Conservation (phyloP, 2,797 vertebrate genomes). For the Phoebastria nigripes region DNA sequence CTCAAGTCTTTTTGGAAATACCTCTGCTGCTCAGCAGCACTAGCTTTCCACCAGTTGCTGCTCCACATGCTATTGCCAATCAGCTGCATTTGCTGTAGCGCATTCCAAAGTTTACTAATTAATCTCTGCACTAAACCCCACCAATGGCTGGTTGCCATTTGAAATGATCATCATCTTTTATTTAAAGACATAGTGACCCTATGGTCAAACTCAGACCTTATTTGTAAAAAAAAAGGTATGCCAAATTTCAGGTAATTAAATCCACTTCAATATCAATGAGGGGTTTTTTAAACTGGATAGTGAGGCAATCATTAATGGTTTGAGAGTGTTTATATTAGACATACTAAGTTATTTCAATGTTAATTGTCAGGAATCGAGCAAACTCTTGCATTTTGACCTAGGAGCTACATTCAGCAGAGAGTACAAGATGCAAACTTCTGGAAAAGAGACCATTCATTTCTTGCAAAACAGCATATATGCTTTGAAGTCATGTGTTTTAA, state of each 20-base stretch:
- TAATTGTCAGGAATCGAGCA: background rate
- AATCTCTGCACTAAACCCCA: slow-evolving; percentile 69
- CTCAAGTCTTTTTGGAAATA: slow-evolving; percentile 75
- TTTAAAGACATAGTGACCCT: slow-evolving; percentile 53
- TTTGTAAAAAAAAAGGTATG: background rate
- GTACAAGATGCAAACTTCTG: background rate
- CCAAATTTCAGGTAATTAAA: background rate
- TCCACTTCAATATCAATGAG: background rate
- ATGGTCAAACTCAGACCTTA: background rate
- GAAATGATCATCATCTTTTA: slow-evolving; percentile 57
- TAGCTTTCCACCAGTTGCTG: slow-evolving; percentile 74
- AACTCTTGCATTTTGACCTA: background rate
- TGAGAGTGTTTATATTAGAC: background rate
- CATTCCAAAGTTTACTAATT: slow-evolving; percentile 78
- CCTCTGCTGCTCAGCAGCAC: slow-evolving; percentile 68
- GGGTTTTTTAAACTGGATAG: background rate
- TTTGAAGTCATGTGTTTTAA: slow-evolving; percentile 25
- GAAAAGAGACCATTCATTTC: background rate
- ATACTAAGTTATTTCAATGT: background rate
- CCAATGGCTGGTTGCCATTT: slow-evolving; percentile 48
- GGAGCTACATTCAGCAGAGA: background rate
- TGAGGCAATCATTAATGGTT: background rate
- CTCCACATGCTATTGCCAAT: slow-evolving; percentile 88
- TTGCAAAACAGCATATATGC: background rate
- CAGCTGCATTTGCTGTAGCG: slow-evolving; percentile 77